Evolutionary conservation across 2,113 vertebrate species (phyloP).

Genomic region (Cololabis saira): DNA sequence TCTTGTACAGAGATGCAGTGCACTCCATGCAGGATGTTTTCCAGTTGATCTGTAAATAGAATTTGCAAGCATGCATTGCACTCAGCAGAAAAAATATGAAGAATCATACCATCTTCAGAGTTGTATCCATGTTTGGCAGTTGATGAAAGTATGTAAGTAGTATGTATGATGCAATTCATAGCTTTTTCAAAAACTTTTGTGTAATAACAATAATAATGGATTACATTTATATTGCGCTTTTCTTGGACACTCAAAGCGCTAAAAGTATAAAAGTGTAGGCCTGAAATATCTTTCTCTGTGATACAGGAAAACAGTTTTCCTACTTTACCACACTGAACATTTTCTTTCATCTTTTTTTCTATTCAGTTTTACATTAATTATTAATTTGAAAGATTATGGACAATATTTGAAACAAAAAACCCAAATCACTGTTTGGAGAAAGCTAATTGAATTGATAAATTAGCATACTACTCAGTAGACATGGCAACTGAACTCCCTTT

Average conservation of each 20-base stretch:
- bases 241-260: too few species aligned
- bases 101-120: neutral
- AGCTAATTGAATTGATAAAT: constrained; percentile 10
- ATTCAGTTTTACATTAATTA: neutral
- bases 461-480: constrained; percentile 24
- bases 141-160: neutral
- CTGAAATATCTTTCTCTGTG: neutral
- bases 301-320: neutral
- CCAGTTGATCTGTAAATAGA: neutral
- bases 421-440: neutral
- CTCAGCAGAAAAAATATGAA: neutral
- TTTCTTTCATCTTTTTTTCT: neutral
- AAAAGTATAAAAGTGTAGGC: too few species aligned
- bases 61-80: neutral
- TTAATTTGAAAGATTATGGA: neutral
- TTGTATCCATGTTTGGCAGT: constrained; percentile 2
- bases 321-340: neutral
- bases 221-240: too few species aligned
- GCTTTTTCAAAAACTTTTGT: neutral
- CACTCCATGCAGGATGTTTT: neutral
- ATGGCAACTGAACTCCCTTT: constrained; percentile 25
- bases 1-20: neutral
- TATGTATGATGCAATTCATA: neutral
- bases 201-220: too few species aligned
- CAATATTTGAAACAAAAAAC: neutral